Evolutionary conservation across 1,140 invertebrate species (phyloP).

Genomic region (Solenopsis invicta): DNA sequence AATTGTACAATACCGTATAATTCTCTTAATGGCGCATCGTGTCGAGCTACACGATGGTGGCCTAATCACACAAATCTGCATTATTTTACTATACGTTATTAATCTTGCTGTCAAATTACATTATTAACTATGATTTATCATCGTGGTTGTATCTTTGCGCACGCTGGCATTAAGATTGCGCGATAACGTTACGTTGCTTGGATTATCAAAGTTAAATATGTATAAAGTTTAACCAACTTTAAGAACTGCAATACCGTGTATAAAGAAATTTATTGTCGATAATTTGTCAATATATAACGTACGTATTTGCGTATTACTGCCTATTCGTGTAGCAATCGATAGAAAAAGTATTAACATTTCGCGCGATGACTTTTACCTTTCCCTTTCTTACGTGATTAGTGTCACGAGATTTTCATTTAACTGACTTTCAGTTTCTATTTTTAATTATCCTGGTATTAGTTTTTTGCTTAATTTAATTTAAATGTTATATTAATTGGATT

Average conservation of each 20-base stretch:
- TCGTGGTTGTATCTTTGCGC: slow-evolving; percentile 49
- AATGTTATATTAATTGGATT: slow-evolving; percentile 2
- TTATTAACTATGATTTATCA: slow-evolving; percentile 53
- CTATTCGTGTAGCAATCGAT: slow-evolving; percentile 2
- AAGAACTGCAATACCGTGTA: slow-evolving; percentile 3
- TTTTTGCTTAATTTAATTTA: not conserved
- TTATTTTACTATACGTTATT: slow-evolving; percentile 41
- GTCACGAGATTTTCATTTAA: not conserved
- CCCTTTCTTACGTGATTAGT: not conserved
- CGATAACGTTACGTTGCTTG: slow-evolving; percentile 24
- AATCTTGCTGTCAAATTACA: slow-evolving; percentile 47
- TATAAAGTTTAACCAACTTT: slow-evolving; percentile 35
- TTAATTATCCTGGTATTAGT: not conserved
- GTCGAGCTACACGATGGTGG: not conserved
- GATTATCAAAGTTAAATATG: slow-evolving; percentile 29
- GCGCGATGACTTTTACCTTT: slow-evolving; percentile 28
- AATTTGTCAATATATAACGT: slow-evolving; percentile 44
- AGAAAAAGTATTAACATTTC: slow-evolving; percentile 44
- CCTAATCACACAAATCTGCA: slow-evolving; percentile 49
- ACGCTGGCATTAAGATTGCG: slow-evolving; percentile 37
- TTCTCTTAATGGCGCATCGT: not conserved
- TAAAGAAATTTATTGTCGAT: slow-evolving; percentile 40
- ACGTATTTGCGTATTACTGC: not conserved
- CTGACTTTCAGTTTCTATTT: not conserved
- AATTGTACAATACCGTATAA: slow-evolving; percentile 16